Base-by-base conservation (phyloP, 2,113 vertebrate species). In the Rhabdornis inornatus region DNA sequence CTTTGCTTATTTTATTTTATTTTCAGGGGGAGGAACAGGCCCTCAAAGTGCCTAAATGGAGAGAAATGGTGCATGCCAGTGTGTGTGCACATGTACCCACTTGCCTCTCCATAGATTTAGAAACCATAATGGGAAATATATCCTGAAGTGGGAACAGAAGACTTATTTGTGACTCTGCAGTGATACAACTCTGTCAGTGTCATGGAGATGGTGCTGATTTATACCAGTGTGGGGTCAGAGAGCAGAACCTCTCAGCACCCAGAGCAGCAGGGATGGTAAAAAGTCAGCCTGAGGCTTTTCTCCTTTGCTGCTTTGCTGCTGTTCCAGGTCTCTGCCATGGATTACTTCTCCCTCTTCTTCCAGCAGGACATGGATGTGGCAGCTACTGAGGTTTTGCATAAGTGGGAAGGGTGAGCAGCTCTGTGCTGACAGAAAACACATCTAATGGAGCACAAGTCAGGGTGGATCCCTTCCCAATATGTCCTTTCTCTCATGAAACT, bases 341-440 rank as follows among this genome's bases (percentile, higher is more conserved):
- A 31, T 76, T 17, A 2, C 6, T 45, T 64, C 42, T 75, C 13
- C 1, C 18, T 55, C 25, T 66, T 37, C 7, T 80, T 83, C 28
- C 44, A 42, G 39, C 9, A 65, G 52, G 44, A 28, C 3, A 0
- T 13, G 40, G 40, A n/a, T 35, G 70, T 75, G 69, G 78, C 39
- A 68, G 24, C 23, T 20, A 1, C 53, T 45, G 87, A 75, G 61
- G 53, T 19, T 72, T 49, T 11, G 7, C 1, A 0, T 2, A 0
- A 1, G 50, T 70, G 83, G 57, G 28, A 25, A 65, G 7, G 7
- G 33, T 39, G 66, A 74, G 39, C 30, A 78, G 39, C 10, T 80
- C 33, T 21, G 6, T 3, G 5, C 21, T 4, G 18, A 23, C 9
- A 6, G 47, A 39, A 24, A 60, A 66, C 50, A 28, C 6, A 5